A percentile compares a stretch with the other conserved stretches of the same genome.
These are phyloP conservation scores for Drosophila nigricruria DNA, from an alignment of 2,888 invertebrate species.

Conservation along the genomic window DNA sequence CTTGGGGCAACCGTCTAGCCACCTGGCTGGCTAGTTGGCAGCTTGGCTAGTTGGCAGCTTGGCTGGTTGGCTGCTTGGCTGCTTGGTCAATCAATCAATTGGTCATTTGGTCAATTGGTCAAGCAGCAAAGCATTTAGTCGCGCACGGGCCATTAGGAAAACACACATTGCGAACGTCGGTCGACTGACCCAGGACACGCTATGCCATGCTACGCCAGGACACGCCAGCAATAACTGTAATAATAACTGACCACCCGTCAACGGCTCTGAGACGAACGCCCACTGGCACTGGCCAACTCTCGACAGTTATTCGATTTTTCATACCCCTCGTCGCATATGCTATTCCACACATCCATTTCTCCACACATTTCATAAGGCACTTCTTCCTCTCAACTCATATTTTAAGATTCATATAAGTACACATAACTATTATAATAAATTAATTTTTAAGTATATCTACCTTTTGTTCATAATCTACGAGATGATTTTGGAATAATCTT, in stretches of 20 bases:
- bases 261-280: conserved; percentile 1
- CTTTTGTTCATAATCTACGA: not conserved
- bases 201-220: conserved; percentile 12
- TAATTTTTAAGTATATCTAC: not conserved
- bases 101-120: conserved; percentile 26
- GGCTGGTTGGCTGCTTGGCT: not conserved
- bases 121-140: conserved; percentile 61
- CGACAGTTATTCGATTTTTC: conserved; percentile 50
- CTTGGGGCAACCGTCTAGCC: not conserved
- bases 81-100: conserved; percentile 26
- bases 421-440: not conserved
- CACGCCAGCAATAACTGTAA: conserved; percentile 48
- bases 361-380: not conserved
- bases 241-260: conserved; percentile 52
- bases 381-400: not conserved
- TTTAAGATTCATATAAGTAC: not conserved
- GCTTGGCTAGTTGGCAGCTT: not conserved
- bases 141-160: conserved; percentile 55
- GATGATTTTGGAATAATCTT: not conserved
- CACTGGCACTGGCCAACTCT: conserved; percentile 12
- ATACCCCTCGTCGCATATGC: conserved; percentile 6
- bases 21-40: not conserved
- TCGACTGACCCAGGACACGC: conserved; percentile 34
- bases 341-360: not conserved
- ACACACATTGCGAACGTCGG: conserved; percentile 19